phyloP scores from a whole-genome alignment of 1,140 invertebrate genomes.

The Trichoplusia ni region DNA sequence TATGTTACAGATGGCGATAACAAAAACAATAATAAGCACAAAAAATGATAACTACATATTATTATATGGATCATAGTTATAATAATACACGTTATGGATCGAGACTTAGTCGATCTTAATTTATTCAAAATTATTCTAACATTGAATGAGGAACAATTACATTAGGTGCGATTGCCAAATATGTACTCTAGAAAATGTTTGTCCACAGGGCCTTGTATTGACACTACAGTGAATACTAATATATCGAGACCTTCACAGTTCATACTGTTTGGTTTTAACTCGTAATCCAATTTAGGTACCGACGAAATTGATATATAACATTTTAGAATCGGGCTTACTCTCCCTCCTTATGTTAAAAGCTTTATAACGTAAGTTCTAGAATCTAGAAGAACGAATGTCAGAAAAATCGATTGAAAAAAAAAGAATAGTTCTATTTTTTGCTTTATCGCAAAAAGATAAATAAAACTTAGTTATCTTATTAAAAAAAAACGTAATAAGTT shows the following conservation, averaged over 20 bases:
- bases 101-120: slow-evolving; percentile 9
- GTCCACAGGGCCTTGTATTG: slow-evolving; percentile 9
- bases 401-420: no score
- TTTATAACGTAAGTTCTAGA: no score
- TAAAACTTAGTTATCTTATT: no score
- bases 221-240: slow-evolving; percentile 21
- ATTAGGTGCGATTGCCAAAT: slow-evolving; percentile 29
- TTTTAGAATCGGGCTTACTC: no score
- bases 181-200: slow-evolving; percentile 18
- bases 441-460: no score
- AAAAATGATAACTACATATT: neutral
- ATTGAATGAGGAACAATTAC: slow-evolving; percentile 18
- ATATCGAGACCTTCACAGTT: neutral
- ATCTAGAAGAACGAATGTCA: no score
- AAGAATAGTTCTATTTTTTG: no score
- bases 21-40: neutral
- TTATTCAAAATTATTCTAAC: slow-evolving; percentile 27
- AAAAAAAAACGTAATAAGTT: no score
- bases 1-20: neutral
- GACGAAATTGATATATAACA: no score
- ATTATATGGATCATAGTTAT: neutral
- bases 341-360: no score
- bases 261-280: no score
- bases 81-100: neutral
- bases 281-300: no score